Percentiles rank a stretch among this genome's conserved stretches.
These are phyloP conservation scores for Idaea biselata DNA, from an alignment of 2,888 invertebrate genomes.

Conservation along the genomic window DNA sequence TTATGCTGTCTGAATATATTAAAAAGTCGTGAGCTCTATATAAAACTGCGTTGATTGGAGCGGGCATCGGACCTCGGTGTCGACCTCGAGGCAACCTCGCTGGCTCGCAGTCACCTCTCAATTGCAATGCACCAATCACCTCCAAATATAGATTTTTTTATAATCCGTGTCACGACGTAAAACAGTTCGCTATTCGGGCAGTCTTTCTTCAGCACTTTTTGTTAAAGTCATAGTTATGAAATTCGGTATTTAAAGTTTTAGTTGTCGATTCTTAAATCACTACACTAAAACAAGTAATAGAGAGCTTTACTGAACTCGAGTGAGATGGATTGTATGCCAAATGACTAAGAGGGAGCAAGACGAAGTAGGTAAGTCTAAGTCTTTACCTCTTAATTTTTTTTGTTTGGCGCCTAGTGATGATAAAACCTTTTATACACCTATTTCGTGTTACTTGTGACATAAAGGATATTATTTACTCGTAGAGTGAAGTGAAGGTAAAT, in stretches of 20 bases:
- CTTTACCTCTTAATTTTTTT: too few species aligned
- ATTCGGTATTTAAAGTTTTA: conserved; percentile 37
- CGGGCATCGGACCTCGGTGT: conserved; percentile 50
- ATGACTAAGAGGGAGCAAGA: too few species aligned
- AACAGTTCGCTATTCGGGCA: conserved; percentile 25
- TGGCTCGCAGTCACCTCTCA: conserved; percentile 68
- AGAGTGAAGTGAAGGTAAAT: too few species aligned
- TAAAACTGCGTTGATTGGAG: conserved; percentile 35
- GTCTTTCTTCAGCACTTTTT: conserved; percentile 37
- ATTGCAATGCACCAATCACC: conserved; percentile 63
- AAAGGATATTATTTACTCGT: too few species aligned
- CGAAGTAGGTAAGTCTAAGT: too few species aligned
- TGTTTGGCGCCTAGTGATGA: too few species aligned
- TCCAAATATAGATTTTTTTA: conserved; percentile 69
- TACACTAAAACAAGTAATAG: neutral
- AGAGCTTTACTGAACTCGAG: too few species aligned
- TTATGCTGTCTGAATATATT: conserved; percentile 12
- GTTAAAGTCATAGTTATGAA: conserved; percentile 41
- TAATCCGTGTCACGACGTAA: conserved; percentile 52
- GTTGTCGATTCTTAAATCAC: neutral
- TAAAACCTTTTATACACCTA: too few species aligned
- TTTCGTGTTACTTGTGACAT: too few species aligned
- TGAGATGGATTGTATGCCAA: too few species aligned
- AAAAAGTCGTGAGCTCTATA: conserved; percentile 36
- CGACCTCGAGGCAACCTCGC: conserved; percentile 70